A percentile compares a stretch with the other conserved stretches of the same genome.
Conservation (phyloP, 2,113 vertebrate species). For the Rhinolophus sinicus region DNA sequence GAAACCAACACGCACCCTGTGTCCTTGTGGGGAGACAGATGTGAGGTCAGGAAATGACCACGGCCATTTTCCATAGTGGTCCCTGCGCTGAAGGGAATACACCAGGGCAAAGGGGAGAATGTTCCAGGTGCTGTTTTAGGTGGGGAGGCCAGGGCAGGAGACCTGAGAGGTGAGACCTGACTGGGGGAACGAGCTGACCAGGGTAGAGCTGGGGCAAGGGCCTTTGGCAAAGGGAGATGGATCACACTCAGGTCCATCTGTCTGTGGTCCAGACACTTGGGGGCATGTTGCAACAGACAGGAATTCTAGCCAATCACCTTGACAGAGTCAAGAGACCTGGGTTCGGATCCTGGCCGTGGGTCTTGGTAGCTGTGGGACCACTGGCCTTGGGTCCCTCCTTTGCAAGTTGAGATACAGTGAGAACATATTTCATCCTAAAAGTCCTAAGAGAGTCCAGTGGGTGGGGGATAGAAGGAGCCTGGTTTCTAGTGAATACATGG, state of each 20-base stretch:
- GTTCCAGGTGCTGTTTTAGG: neutral
- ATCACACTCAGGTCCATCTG: neutral
- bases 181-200: neutral
- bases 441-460: neutral
- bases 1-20: neutral
- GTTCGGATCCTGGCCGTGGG: neutral
- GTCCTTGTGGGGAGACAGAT: neutral
- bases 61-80: neutral
- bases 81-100: fast-evolving
- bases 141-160: neutral
- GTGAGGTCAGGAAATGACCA: neutral
- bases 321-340: neutral
- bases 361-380: neutral
- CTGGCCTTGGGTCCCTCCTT: neutral
- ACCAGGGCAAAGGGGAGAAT: neutral
- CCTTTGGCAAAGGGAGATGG: neutral
- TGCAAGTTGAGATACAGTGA: neutral
- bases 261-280: no score
- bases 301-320: neutral
- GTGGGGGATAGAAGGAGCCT: neutral
- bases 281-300: neutral
- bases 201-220: no score
- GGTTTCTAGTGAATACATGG: neutral
- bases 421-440: neutral
- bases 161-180: neutral